A percentile compares a stretch with the other conserved stretches of the same genome.
phyloP scores from a whole-genome alignment of 2,888 invertebrate species.

The Leptinotarsa rubiginosa region DNA sequence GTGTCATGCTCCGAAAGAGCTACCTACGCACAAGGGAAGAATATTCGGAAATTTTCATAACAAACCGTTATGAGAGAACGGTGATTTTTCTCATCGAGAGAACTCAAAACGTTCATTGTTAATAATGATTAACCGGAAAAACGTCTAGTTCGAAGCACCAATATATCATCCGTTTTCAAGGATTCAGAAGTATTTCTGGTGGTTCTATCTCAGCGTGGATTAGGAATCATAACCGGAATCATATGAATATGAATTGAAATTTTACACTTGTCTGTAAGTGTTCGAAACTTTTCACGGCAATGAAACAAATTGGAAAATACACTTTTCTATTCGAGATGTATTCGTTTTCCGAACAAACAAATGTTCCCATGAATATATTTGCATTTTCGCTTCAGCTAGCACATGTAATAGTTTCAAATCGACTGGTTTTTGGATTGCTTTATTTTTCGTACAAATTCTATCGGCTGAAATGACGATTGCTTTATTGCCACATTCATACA shows the following conservation, averaged over 20 bases:
- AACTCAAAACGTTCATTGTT: not conserved
- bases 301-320: constrained; percentile 24
- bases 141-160: not conserved
- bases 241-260: not conserved
- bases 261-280: not conserved
- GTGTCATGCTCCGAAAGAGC: too few relatives aligned
- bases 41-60: too few relatives aligned
- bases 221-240: not conserved
- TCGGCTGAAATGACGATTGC: constrained; percentile 18
- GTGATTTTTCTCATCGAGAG: not conserved
- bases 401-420: constrained; percentile 30
- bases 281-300: constrained; percentile 14
- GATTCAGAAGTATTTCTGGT: not conserved
- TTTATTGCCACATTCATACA: constrained; percentile 23
- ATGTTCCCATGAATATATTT: constrained; percentile 45
- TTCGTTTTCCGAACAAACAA: constrained; percentile 46
- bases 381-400: constrained; percentile 30
- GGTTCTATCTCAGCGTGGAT: not conserved
- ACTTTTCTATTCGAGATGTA: constrained; percentile 38
- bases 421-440: constrained; percentile 21
- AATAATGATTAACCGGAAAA: not conserved
- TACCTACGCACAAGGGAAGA: too few relatives aligned
- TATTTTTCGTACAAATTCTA: constrained; percentile 14
- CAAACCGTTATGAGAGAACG: not conserved
- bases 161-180: not conserved